Evolutionary conservation across 2,797 vertebrate species (phyloP), one percentile per base, ranked within the genome.

Genomic region (Scolopax rusticola): DNA sequence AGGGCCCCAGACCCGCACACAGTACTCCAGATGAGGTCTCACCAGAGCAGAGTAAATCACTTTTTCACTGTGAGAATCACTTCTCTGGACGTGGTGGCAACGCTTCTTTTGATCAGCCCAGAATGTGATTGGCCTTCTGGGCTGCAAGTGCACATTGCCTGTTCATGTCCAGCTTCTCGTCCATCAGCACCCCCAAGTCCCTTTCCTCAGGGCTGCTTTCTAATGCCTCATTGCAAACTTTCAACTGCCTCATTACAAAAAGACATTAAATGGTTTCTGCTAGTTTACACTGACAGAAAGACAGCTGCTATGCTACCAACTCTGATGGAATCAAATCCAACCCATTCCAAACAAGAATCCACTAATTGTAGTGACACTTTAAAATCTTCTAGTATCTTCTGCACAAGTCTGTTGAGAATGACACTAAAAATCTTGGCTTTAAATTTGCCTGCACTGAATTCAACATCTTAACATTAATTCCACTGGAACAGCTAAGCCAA

Each of bases 391-490:
- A 57, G 5, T 64, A 43, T 61, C 33, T 80, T 74, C 65, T 71
- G 15, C 8, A 71, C 12, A 75, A 67, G 17, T 41, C 45, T 80
- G 53, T 79, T 41, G 65, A 91, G 48, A 87, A 82, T 2, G 6
- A 76, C 38, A 77, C 18, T 28, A 60, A 86, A 83, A 77, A 61
- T 70, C 57, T 83, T 85, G 65, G 64, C 13, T 84, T 79, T 77
- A 83, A 56, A 56, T 60, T 56, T 67, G 13, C 40, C 85, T 87
- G 27, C 47, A 45, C 45, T 70, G 51, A 89, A 56, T 76, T 84
- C 76, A 89, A 56, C 2, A 4, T 91, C 14, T 89, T 78, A 83
- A 36, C 32, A 64, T 79, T 93, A 91, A 95, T 93, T 91, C 60
- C 68, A 91, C 25, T 74, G 38, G 48, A 85, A 77, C 3, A 70